Conservation (phyloP, 2,113 vertebrate genomes). For the Formicarius rufipectus region DNA sequence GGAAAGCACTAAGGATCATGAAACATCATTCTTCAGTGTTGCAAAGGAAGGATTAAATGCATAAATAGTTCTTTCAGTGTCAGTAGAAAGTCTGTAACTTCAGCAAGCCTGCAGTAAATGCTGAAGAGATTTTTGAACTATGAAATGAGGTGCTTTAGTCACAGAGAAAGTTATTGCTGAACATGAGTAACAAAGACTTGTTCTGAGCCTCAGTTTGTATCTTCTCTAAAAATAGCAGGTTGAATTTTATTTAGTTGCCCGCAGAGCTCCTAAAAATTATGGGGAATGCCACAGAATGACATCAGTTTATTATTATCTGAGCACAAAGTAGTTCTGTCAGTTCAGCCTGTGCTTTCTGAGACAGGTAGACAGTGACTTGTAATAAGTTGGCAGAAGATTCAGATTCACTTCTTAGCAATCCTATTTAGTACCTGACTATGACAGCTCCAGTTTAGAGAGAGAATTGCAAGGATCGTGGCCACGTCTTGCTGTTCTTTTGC, state of each 20-base stretch:
- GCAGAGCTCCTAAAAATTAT: conserved; percentile 16
- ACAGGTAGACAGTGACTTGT: neutral
- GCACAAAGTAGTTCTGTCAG: conserved; percentile 9
- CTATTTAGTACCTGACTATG: neutral
- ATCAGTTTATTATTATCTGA: conserved; percentile 11
- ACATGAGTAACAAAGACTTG: neutral
- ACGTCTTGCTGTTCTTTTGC: neutral
- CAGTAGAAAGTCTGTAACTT: neutral
- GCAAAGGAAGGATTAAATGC: neutral
- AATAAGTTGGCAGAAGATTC: conserved; percentile 33
- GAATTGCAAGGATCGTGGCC: neutral
- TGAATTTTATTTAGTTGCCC: conserved; percentile 9
- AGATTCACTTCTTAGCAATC: neutral
- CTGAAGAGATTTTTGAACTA: neutral
- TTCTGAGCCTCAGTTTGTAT: neutral
- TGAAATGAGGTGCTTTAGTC: neutral
- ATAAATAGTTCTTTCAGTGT: neutral
- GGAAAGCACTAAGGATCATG: neutral
- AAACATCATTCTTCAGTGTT: neutral
- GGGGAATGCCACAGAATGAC: neutral
- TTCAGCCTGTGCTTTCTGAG: conserved; percentile 15
- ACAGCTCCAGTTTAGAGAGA: neutral
- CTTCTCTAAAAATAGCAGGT: neutral
- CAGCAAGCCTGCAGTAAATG: neutral
- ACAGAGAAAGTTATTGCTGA: neutral